Base-by-base conservation (phyloP, 2,797 vertebrate species). In the Odontamblyopus rebecca region DNA sequence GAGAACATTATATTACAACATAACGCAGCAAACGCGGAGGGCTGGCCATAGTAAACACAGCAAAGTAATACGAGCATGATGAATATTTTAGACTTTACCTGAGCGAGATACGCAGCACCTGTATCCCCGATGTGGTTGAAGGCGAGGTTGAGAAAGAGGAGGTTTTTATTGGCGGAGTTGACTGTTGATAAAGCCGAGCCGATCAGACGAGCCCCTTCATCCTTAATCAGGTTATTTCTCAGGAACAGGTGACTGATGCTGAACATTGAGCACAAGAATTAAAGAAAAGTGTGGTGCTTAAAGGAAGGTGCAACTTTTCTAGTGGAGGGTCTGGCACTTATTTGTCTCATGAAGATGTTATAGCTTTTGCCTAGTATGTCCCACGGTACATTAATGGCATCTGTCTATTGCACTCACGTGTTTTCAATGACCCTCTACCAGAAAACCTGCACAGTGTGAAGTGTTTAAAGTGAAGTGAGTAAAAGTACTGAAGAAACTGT, bases 91-190 rank as follows among this genome's bases (percentile, higher is more conserved):
- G 1, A 16, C 65, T 54, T 19, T 88, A 97, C 96, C 71, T 95
- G 75, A 0, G 96, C 95, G 0, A 98, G 91, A 82, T 94, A 65
- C 51, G 77, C 23, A 0, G 95, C 96, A 0, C 96, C 97, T 32
- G 63, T 51, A 70, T 98, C 95, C 0, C 94, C 91, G n/a, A 98
- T 93, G 75, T 65, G 86, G 78, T 98, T 98, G 89, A 95, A 98
- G 16, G 92, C 90, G 82, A 98, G 89, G 78, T 93, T 95, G 78
- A 98, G 94, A 0, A 91, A 93, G 44, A 88, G n/a, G 0, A 97
- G 91, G 67, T 79, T 93, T 67, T 82, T 93, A 89, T 94, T 95
- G 83, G 92, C 69, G 65, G 82, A 85, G 59, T 56, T 80, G 67
- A 77, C 26, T 0, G 90, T 93, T 23, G 94, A 95, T 51, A 98